A percentile compares a stretch with the other conserved stretches of the same genome.
These are phyloP conservation scores for Achroia grisella DNA, from an alignment of 1,140 invertebrate genomes.

Conservation along the genomic window DNA sequence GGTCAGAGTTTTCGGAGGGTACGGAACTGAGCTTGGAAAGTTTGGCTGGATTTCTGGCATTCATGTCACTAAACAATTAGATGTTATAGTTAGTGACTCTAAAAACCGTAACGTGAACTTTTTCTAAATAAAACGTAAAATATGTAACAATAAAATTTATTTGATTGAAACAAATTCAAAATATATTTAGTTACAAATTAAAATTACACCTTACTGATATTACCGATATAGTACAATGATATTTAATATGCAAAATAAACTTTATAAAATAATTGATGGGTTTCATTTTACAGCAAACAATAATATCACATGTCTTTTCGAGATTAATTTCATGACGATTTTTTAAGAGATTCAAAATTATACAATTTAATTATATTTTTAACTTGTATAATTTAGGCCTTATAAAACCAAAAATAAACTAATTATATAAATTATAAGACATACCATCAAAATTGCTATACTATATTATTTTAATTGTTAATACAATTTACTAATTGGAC, in stretches of 20 bases:
- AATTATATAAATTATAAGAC: no score
- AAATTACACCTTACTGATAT: constrained; percentile 13
- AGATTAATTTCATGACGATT: neutral
- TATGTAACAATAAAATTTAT: constrained; percentile 21
- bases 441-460: no score
- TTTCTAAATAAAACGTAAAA: constrained; percentile 68
- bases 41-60: constrained; percentile 83
- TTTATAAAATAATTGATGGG: constrained; percentile 5
- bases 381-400: no score
- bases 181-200: constrained; percentile 8
- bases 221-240: constrained; percentile 10
- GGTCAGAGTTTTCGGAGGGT: constrained; percentile 78
- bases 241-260: constrained; percentile 2
- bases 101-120: constrained; percentile 82
- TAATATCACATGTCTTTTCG: constrained; percentile 2
- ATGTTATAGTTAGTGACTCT: constrained; percentile 81
- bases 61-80: constrained; percentile 77
- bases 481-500: no score
- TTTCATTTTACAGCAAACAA: constrained; percentile 2
- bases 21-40: constrained; percentile 75
- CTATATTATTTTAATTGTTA: no score
- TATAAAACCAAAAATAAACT: neutral
- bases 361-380: no score
- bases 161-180: constrained; percentile 25
- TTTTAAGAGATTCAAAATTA: no score